Evolutionary conservation across 92 coral and sea anemone genomes (phyloP).

Genomic region (Scolanthus callimorphus): DNA sequence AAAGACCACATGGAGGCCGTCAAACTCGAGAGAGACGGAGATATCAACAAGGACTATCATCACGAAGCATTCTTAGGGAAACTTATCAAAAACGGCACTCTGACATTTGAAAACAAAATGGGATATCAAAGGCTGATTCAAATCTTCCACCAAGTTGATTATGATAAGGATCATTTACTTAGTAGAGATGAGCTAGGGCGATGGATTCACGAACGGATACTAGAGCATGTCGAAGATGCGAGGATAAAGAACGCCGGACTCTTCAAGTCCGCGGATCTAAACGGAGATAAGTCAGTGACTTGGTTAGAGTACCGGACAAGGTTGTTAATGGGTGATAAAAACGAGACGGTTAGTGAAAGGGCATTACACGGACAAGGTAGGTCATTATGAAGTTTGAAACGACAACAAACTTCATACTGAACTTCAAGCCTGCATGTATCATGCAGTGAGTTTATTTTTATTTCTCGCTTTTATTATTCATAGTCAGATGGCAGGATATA

Average conservation of each 20-base stretch:
- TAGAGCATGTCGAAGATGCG: slow-evolving; percentile 85
- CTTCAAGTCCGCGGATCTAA: slow-evolving; percentile 60
- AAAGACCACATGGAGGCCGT: slow-evolving; percentile 87
- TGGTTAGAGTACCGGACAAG: slow-evolving; percentile 73
- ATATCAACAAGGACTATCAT: slow-evolving; percentile 84
- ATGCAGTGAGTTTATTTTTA: no score
- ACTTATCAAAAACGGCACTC: slow-evolving; percentile 77
- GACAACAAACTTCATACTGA: no score
- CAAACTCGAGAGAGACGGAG: slow-evolving; percentile 93
- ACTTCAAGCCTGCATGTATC: no score
- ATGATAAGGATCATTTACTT: slow-evolving; percentile 71
- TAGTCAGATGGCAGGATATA: no score
- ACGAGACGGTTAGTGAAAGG: slow-evolving; percentile 35
- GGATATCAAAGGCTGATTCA: slow-evolving; percentile 89
- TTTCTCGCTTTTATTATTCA: no score
- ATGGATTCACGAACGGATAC: slow-evolving; percentile 88
- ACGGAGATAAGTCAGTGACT: slow-evolving; percentile 53
- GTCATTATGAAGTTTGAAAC: no score
- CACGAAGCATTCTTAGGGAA: slow-evolving; percentile 97
- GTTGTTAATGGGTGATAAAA: slow-evolving; percentile 58
- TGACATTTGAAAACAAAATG: slow-evolving; percentile 73
- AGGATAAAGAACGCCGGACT: slow-evolving; percentile 46
- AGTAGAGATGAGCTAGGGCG: slow-evolving; percentile 70
- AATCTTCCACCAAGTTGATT: slow-evolving; percentile 89
- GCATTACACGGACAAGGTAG: slow-evolving; percentile 16